A percentile compares a stretch with the other conserved stretches of the same genome.
Conservation (phyloP, 1,140 invertebrate species). For the Drosophila parabipectinata region DNA sequence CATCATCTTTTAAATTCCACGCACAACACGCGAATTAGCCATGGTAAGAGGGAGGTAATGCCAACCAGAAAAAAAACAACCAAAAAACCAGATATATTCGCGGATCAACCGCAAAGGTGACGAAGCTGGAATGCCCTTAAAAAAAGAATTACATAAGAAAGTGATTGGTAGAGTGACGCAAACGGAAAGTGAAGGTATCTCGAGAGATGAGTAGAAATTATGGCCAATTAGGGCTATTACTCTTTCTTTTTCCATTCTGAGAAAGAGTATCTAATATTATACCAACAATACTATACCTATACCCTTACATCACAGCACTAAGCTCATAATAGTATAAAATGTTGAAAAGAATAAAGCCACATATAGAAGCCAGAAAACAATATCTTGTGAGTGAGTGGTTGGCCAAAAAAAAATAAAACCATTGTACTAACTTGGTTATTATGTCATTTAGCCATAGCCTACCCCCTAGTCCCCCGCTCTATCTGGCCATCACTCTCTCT, state of each 20-base stretch:
- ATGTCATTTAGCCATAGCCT: conserved; percentile 8
- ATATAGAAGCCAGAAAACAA: neutral
- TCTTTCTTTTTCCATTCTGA: too few relatives aligned
- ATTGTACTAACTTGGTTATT: conserved; percentile 22
- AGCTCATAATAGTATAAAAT: neutral
- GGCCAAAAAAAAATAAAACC: neutral
- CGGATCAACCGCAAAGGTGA: conserved; percentile 24
- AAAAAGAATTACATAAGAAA: conserved; percentile 1
- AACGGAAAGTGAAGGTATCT: conserved; percentile 18
- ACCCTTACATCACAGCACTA: neutral
- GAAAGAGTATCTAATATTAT: neutral
- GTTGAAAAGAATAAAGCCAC: conserved; percentile 3
- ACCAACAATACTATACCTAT: too few relatives aligned
- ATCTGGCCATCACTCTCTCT: too few relatives aligned
- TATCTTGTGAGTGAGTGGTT: neutral
- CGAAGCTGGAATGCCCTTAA: conserved; percentile 27
- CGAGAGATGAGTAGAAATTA: conserved; percentile 18
- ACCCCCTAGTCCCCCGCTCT: neutral
- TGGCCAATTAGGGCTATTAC: too few relatives aligned
- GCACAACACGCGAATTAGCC: conserved; percentile 40
- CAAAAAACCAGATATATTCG: neutral
- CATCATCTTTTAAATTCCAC: conserved; percentile 26
- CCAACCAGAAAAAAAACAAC: neutral
- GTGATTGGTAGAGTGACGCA: neutral
- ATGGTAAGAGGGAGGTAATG: conserved; percentile 7